Conservation (phyloP, 2,113 vertebrate species). For the Oplegnathus fasciatus region DNA sequence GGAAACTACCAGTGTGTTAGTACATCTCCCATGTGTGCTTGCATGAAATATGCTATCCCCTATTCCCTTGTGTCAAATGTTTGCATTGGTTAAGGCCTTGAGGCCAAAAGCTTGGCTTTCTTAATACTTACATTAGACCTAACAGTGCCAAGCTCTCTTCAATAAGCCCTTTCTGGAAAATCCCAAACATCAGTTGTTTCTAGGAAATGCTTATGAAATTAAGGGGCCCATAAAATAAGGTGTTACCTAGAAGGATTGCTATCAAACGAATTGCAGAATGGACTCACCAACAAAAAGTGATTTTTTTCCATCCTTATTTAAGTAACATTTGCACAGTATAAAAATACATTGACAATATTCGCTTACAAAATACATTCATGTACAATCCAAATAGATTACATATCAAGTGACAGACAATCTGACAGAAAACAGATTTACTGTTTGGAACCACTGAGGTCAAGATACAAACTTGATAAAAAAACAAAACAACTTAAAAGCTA, state of each 20-base stretch:
- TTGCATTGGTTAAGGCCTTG: too few species aligned
- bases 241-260: background rate
- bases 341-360: slow-evolving; percentile 71
- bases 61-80: background rate
- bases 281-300: background rate
- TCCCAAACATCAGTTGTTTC: background rate
- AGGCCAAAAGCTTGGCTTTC: background rate
- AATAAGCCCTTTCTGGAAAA: background rate
- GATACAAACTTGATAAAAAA: slow-evolving; percentile 14
- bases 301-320: slow-evolving; percentile 33
- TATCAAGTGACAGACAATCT: slow-evolving; percentile 37
- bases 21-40: background rate
- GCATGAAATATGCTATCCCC: background rate
- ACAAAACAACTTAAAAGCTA: background rate
- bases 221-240: background rate
- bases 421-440: slow-evolving; percentile 33
- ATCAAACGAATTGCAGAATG: background rate
- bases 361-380: slow-evolving; percentile 75
- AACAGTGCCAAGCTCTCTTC: background rate
- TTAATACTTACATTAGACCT: background rate
- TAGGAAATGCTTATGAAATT: background rate
- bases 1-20: background rate
- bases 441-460: slow-evolving; percentile 44
- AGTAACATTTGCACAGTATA: slow-evolving; percentile 57
- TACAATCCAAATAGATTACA: slow-evolving; percentile 58